Evolutionary conservation across 2,888 invertebrate genomes (phyloP).

Genomic region (Hypena proboscidalis): DNA sequence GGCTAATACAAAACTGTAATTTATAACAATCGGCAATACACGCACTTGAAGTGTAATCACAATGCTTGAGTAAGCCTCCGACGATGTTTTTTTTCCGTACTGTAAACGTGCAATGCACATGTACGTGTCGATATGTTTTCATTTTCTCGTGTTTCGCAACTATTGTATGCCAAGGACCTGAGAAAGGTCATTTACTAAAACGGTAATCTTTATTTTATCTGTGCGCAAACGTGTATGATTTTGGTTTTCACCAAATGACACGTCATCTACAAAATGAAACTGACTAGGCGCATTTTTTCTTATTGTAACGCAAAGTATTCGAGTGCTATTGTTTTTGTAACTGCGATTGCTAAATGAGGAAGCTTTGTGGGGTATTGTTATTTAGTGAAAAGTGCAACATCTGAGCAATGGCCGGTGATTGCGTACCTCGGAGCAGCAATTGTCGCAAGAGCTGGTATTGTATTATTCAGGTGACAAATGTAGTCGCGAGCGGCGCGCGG

Average conservation of each 20-base stretch:
- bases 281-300: conserved; percentile 8
- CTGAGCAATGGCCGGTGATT: conserved; percentile 47
- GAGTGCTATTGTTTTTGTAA: conserved; percentile 42
- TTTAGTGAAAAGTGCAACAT: conserved; percentile 50
- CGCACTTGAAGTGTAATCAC: conserved; percentile 38
- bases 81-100: conserved; percentile 42
- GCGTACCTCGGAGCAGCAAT: conserved; percentile 47
- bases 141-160: conserved; percentile 71
- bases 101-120: conserved; percentile 17
- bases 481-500: conserved; percentile 47
- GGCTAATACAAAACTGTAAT: conserved; percentile 58
- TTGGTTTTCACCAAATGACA: conserved; percentile 53
- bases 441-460: conserved; percentile 57
- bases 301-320: conserved; percentile 15
- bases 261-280: conserved; percentile 50
- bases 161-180: conserved; percentile 75
- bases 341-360: conserved; percentile 51
- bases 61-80: conserved; percentile 40
- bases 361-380: conserved; percentile 48
- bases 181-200: conserved; percentile 79
- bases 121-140: conserved; percentile 60
- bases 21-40: conserved; percentile 54
- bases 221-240: conserved; percentile 60
- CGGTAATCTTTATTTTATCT: conserved; percentile 82
- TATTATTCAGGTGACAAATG: conserved; percentile 62